Base-by-base conservation (phyloP, 2,797 vertebrate genomes). In the Amphiprion clarkii region DNA sequence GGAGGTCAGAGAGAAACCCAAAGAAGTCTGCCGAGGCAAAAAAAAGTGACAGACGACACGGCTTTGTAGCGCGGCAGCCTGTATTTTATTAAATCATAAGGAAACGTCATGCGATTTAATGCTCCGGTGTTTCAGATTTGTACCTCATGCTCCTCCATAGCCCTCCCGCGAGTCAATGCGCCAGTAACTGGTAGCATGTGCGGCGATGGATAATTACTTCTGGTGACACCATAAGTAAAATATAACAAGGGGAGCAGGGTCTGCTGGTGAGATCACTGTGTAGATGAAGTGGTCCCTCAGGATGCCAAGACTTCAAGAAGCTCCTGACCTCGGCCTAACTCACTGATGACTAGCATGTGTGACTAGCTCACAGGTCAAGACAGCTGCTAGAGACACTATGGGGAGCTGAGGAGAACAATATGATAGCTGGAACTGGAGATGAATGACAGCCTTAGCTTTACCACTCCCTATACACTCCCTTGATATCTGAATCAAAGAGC, bases 301-400 rank as follows among this genome's bases (percentile, higher is more conserved):
- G 94, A 92, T 82, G 81, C 84, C 83, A 89, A 89, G 92, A 94
- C 94, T 94, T 95, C 91, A 95, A 95, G 94, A 95, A 95, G 94
- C 93, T 92, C 91, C 93, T 93, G 94, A 95, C 94, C 93, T 90
- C 74, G 76, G 86, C 86, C 83, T 94, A 93, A 93, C 88, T 94
- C 87, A 80, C 92, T 95, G 94, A 95, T 95, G 94, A 94, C 91
- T 93, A 93, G 94, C 94, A 95, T 94, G 92, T 95, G 95, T 95
- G 93, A 90, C 94, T 88, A 88, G 88, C 83, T 69, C 85, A 79
- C 84, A 76, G 90, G 90, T 92, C 86, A 90, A 88, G 88, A 93
- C 93, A 94, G 93, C 93, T 95, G 94, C 89, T 90, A 80, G 88
- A 93, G 86, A 92, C 85, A 86, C 90, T 86, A 80, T 59, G 76